phyloP scores from a whole-genome alignment of 2,113 vertebrate species.

The Chionomys nivalis region DNA sequence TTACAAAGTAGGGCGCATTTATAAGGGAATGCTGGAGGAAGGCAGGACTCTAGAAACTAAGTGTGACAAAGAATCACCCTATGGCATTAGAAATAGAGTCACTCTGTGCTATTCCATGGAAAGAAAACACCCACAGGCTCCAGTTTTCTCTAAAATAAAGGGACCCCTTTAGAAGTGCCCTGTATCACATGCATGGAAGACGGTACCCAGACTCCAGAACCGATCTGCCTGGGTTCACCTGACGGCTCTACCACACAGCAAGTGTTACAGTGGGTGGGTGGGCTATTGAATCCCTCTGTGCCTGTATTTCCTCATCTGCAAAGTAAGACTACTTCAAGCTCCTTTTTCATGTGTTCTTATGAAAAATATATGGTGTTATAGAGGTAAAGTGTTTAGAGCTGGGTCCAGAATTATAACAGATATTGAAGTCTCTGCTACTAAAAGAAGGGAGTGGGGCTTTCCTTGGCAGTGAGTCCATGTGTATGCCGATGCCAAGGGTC shows the following conservation, averaged over 20 bases:
- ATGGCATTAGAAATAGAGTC: not conserved
- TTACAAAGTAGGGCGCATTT: not conserved
- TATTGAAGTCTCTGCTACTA: not conserved
- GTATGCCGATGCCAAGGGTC: not conserved
- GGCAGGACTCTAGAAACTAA: not conserved
- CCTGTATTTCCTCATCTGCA: constrained; percentile 3
- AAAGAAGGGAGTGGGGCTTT: not conserved
- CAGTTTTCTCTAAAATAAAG: not conserved
- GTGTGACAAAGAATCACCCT: not conserved
- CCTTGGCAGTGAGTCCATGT: not conserved
- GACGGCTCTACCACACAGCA: not conserved
- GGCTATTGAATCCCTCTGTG: not conserved
- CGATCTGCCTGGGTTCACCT: not conserved
- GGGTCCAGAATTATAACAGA: not conserved
- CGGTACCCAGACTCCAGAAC: not conserved
- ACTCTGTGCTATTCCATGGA: not conserved
- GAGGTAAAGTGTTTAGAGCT: not conserved
- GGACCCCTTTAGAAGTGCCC: no score
- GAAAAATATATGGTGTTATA: not conserved
- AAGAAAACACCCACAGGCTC: not conserved
- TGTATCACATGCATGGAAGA: not conserved
- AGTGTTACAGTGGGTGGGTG: not conserved
- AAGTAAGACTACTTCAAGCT: not conserved
- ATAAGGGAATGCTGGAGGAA: not conserved
- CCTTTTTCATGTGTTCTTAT: not conserved